Percentiles rank a stretch among this genome's conserved stretches.
Evolutionary conservation across 92 coral and sea anemone species (phyloP).

Genomic region (Palythoa heliodiscus): DNA sequence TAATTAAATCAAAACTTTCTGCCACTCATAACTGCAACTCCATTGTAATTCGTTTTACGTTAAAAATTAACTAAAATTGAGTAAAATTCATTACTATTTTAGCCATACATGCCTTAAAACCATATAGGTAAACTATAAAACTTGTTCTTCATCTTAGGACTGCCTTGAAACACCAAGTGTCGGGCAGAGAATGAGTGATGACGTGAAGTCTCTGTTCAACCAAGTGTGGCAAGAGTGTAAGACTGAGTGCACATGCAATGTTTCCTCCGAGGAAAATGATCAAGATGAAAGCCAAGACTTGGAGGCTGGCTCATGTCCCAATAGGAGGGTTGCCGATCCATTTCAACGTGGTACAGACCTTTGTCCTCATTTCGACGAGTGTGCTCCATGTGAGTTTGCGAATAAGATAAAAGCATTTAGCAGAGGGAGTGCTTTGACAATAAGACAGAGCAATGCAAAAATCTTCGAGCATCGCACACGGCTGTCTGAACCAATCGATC

Average conservation of each 20-base stretch:
- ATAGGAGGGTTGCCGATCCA: neutral
- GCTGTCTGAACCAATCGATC: slow-evolving; percentile 3
- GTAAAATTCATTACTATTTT: neutral
- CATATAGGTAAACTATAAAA: neutral
- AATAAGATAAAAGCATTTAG: neutral
- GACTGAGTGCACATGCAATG: slow-evolving; percentile 5
- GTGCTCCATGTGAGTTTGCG: slow-evolving; percentile 14
- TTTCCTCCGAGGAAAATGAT: neutral
- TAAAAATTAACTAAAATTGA: too few species aligned
- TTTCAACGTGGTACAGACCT: neutral
- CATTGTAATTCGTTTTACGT: too few species aligned
- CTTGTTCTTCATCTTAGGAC: slow-evolving; percentile 4
- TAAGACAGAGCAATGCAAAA: slow-evolving; percentile 5
- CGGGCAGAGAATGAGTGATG: neutral
- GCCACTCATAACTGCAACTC: neutral
- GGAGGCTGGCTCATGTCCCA: slow-evolving; percentile 27
- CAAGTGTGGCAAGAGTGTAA: slow-evolving; percentile 10
- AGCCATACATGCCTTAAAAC: neutral
- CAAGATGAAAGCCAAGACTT: slow-evolving; percentile 19
- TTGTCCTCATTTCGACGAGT: neutral
- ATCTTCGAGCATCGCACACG: neutral
- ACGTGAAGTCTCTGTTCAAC: slow-evolving; percentile 13
- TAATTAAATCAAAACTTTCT: too few species aligned
- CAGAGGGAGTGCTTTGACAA: neutral
- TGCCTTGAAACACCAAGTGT: slow-evolving; percentile 24